These are phyloP conservation scores for Calliscelio sp. DNA, from an alignment of 2,888 invertebrate species.

Conservation along the genomic window DNA sequence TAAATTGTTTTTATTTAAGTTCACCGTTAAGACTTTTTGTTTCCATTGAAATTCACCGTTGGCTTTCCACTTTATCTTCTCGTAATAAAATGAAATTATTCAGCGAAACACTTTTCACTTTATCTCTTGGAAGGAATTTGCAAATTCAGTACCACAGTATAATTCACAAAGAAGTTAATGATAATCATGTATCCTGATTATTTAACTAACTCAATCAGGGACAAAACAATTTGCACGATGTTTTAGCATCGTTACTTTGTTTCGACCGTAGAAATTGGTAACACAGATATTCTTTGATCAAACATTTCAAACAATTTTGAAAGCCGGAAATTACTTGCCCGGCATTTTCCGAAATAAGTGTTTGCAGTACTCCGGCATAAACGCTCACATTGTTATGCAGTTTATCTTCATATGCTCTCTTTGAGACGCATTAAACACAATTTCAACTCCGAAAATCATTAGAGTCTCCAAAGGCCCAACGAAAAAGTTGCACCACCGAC, in stretches of 20 bases:
- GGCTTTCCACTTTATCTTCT: too few relatives aligned
- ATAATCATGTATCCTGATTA: background rate
- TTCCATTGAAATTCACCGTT: too few relatives aligned
- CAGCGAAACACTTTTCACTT: too few relatives aligned
- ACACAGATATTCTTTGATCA: slow-evolving; percentile 43
- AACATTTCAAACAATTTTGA: slow-evolving; percentile 36
- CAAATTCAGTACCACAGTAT: too few relatives aligned
- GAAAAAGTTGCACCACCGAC: slow-evolving; percentile 10
- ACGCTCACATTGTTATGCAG: slow-evolving; percentile 24
- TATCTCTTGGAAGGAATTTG: too few relatives aligned
- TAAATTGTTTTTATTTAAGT: too few relatives aligned
- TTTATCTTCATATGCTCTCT: slow-evolving; percentile 11
- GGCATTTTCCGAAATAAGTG: slow-evolving; percentile 12
- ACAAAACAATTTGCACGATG: background rate
- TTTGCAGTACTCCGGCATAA: too few relatives aligned
- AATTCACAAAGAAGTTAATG: too few relatives aligned
- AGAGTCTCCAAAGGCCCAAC: background rate
- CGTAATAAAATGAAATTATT: too few relatives aligned
- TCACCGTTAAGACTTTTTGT: too few relatives aligned
- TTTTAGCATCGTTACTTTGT: slow-evolving; percentile 20
- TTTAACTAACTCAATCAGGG: slow-evolving; percentile 16
- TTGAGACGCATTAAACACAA: background rate
- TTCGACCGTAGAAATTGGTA: background rate
- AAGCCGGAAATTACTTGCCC: slow-evolving; percentile 36
- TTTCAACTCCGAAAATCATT: slow-evolving; percentile 11